Base-by-base conservation (phyloP, 2,888 invertebrate species). In the Tenthredo distinguenda region DNA sequence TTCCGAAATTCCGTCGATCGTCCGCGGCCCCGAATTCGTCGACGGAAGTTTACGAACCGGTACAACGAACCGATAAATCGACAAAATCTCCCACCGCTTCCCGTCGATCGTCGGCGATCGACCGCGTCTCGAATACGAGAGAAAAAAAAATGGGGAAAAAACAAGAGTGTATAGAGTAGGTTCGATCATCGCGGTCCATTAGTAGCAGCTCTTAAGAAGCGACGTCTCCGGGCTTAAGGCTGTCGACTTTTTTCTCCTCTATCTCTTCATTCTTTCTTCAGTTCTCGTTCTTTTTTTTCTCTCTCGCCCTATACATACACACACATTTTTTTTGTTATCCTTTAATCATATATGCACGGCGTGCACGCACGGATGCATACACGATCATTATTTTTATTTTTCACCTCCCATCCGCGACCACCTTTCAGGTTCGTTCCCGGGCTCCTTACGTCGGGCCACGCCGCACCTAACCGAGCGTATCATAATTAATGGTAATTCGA, bases 201-300 rank as follows among this genome's bases (percentile, higher is more conserved):
- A 93, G 93, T 92, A 91, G 92, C 91, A 88, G 90, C 91, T 93
- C 91, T 92, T 91, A 91, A 93, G 91, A 92, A 90, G 91, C 91
- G 92, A 90, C 90, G 68, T 68, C 68, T 68, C 34, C 68, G 89
- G 91, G 90, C 92, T 91, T 91, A 91, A 92, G 90, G 90, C 90
- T 89, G 88, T 89, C 34, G 58, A 50, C 15, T 62, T 31, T 58
- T 62, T 26, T 40, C 4, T 40, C n/a, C 26, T 10, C 34, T 37
- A 43, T 58, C 34, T 58, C 26, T 21, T 79, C 31, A 58, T 58
- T n/a, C 34, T 62, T 21, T 58, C 37, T 40, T 40, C 12, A 76
- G 50, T 76, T 90, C 90, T 89, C 88, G 89, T 87, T 87, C 84
- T 65, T 88, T 88, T 84, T 65, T 71, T 68, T 71, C 18, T 76